Evolutionary conservation across 2,113 vertebrate genomes (phyloP), one percentile per base, ranked within the genome.

Genomic region (Dicentrarchus labrax): DNA sequence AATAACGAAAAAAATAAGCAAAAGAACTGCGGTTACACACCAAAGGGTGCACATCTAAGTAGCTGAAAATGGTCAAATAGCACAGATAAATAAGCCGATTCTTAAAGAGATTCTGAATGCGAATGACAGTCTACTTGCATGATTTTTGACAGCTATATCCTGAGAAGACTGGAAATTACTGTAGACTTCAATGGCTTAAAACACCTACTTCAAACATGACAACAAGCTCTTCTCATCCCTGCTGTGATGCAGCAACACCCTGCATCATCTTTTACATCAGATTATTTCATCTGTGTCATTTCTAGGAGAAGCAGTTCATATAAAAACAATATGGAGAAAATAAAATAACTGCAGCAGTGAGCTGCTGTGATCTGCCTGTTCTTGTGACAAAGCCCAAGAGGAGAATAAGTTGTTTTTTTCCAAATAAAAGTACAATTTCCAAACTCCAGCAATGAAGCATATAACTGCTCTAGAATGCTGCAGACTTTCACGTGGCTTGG

Each of bases 71-170:
- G 39, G 69, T 57, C 43, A 76, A 24, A 76, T 39, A 2, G 36
- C 45, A 74, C 19, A 77, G 24, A 80, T 72, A 61, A 72, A 84
- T 36, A 69, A 76, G 24, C 16, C 0, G 12, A 60, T 88, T 80
- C 60, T 39, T 67, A 76, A 75, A 81, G 70, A 80, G 61, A 12
- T 75, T 66, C 48, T 53, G 73, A 80, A 73, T 48, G 67, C 7
- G 15, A 86, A 75, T 66, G 69, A 62, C 64, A 82, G n/a, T 83
- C 53, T 80, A 38, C 61, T 71, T 72, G 72, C 79, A 17, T 73
- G 77, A 77, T 65, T 61, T 79, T 17, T 93, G 88, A 94, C 89
- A 90, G 78, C 85, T 91, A 72, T 80, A 93, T 84, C 62, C 57
- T 66, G 76, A 83, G 78, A 83, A 56, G 24, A 76, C 69, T 22